These are phyloP conservation scores for Agrypnus murinus DNA, from an alignment of 2,888 invertebrate species.

Conservation along the genomic window DNA sequence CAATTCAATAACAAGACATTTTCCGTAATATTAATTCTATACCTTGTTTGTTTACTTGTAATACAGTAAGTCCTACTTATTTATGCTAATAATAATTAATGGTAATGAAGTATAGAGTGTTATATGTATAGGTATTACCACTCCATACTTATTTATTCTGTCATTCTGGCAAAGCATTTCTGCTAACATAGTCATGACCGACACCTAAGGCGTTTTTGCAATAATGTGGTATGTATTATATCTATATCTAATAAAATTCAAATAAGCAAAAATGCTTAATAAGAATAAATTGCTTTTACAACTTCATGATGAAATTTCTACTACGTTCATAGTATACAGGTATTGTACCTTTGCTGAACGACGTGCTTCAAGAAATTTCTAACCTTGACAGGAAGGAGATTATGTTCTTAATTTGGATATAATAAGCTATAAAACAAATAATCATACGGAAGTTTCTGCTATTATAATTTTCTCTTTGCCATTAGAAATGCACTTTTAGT, in stretches of 20 bases:
- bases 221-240: too few species aligned
- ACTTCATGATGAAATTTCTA: not conserved
- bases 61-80: slow-evolving; percentile 6
- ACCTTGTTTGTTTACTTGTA: slow-evolving; percentile 14
- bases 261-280: too few species aligned
- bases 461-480: slow-evolving; percentile 19
- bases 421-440: not conserved
- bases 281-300: not conserved
- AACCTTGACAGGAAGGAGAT: not conserved
- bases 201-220: slow-evolving; percentile 1
- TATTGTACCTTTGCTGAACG: not conserved
- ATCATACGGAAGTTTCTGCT: slow-evolving; percentile 11
- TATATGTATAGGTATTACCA: slow-evolving; percentile 6
- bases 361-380: not conserved
- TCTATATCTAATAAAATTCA: too few species aligned
- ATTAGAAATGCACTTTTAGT: slow-evolving; percentile 12
- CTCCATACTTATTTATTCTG: not conserved
- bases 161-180: not conserved
- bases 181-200: slow-evolving; percentile 13
- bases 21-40: slow-evolving; percentile 1
- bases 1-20: slow-evolving; percentile 17
- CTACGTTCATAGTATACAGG: not conserved
- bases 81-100: slow-evolving; percentile 22
- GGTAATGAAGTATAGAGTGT: slow-evolving; percentile 10
- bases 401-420: slow-evolving; percentile 13